Conservation (phyloP, 2,888 invertebrate species). For the Pandemis cinnamomeana region DNA sequence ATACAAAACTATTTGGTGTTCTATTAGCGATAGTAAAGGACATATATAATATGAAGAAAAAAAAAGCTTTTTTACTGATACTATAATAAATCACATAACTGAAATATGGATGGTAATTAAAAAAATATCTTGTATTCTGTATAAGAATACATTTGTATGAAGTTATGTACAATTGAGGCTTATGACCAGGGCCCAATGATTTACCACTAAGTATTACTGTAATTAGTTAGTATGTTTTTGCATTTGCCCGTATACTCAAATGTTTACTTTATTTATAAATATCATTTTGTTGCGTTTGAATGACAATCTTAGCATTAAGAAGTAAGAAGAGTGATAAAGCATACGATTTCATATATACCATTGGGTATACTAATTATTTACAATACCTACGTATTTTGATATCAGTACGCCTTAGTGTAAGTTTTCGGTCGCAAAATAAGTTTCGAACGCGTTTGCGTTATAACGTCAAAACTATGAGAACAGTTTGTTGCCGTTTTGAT, state of each 20-base stretch:
- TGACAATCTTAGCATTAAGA: slow-evolving; percentile 10
- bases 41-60: too few species aligned
- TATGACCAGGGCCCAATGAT: background rate
- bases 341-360: background rate
- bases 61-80: too few species aligned
- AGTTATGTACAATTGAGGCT: background rate
- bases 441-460: too few species aligned
- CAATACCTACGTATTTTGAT: background rate
- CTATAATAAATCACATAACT: too few species aligned
- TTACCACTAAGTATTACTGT: slow-evolving; percentile 7
- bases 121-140: background rate
- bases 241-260: slow-evolving; percentile 16
- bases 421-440: too few species aligned
- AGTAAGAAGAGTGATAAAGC: background rate
- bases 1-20: too few species aligned
- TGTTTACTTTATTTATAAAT: background rate
- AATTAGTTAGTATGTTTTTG: slow-evolving; percentile 10
- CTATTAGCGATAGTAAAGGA: too few species aligned
- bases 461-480: too few species aligned
- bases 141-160: background rate
- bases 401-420: background rate
- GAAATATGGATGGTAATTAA: background rate
- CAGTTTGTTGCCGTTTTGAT: too few species aligned
- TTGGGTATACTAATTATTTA: background rate
- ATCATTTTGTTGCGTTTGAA: slow-evolving; percentile 15